Conservation (phyloP, 2,797 vertebrate species). For the Prunella strophiata region DNA sequence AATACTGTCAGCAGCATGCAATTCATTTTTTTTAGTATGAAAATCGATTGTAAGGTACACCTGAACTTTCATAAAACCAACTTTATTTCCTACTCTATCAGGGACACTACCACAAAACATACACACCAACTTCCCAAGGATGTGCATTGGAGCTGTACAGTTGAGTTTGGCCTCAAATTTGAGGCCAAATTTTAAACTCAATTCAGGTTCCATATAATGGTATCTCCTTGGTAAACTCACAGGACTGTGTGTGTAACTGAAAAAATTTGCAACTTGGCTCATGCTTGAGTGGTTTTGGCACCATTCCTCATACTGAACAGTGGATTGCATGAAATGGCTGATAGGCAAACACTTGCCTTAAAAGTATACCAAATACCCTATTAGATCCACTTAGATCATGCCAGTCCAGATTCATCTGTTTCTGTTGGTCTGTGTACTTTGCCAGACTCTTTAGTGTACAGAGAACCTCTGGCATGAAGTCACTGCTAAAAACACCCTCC, state of each 20-base stretch:
- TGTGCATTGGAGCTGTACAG: neutral
- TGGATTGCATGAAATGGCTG: neutral
- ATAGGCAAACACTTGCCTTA: neutral
- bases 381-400: neutral
- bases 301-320: neutral
- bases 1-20: neutral
- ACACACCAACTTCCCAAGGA: neutral
- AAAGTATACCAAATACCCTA: neutral
- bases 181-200: neutral
- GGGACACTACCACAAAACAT: neutral
- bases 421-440: neutral
- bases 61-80: neutral
- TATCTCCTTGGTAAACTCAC: neutral
- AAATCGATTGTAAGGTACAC: neutral
- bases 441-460: constrained; percentile 35
- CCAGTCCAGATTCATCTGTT: neutral
- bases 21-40: neutral
- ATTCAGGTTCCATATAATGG: neutral
- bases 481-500: constrained; percentile 16
- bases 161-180: neutral
- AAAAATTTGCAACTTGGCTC: neutral
- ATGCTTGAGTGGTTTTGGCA: neutral
- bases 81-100: neutral
- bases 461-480: constrained; percentile 35
- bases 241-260: neutral